Base-by-base conservation (phyloP, 2,797 vertebrate genomes). In the Halcyon smyrnensis region DNA sequence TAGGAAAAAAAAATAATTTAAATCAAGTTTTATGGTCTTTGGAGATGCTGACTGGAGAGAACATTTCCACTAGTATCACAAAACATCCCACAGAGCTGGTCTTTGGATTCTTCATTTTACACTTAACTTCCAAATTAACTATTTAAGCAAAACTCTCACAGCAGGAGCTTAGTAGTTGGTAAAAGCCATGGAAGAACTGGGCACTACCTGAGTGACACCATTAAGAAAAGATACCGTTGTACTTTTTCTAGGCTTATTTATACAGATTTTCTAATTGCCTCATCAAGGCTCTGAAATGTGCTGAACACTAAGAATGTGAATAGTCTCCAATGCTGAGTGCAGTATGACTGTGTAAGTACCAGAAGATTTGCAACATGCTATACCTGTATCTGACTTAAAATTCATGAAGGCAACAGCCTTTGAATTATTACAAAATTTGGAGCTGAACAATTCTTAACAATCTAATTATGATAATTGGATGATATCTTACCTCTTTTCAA, bases 391-490 rank as follows among this genome's bases (percentile, higher is more conserved):
- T 71, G 80, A 91, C 91, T 95, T 94, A 71, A 90, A 84, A 97
- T 87, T 91, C 91, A 93, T 65, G 57, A 87, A 69, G 87, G 86
- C 80, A 95, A 62, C 39, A 34, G 84, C 9, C 69, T 86, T 76
- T 91, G 84, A 94, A 94, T 93, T 87, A 92, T 88, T 88, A 90
- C 41, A 86, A 85, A 92, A 78, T 85, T 87, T 84, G 77, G 25
- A 86, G 75, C 54, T 56, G 88, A 96, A 88, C 82, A 94, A 87
- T 90, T 93, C 75, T 81, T 93, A 95, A 95, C 79, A 89, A 91
- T 95, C 74, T 91, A 90, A 95, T 96, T 97, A 94, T 68, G n/a
- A 70, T 94, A 96, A 95, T 75, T 84, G 79, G 67, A 81, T 95
- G 68, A 79, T 87, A 88, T 74, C 73, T 92, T 81, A n/a, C 76